Evolutionary conservation across 2,888 invertebrate species (phyloP).

Genomic region (Pyrrhia umbra): DNA sequence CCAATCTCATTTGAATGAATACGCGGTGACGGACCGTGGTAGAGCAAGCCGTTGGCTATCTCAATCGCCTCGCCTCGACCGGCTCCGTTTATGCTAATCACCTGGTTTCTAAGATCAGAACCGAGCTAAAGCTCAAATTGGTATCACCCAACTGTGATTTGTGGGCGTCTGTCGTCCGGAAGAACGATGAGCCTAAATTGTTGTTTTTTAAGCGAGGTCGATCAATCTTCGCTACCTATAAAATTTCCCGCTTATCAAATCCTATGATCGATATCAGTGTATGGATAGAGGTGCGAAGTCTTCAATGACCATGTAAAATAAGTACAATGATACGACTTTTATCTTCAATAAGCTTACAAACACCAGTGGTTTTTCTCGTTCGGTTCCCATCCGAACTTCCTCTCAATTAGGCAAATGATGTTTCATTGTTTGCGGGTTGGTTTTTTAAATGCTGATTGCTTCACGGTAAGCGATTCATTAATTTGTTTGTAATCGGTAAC

Average conservation of each 20-base stretch:
- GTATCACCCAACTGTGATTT: conserved; percentile 72
- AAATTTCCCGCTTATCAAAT: conserved; percentile 74
- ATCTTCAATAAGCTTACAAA: conserved; percentile 50
- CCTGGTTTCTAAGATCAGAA: conserved; percentile 73
- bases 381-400: conserved; percentile 59
- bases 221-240: conserved; percentile 73
- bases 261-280: conserved; percentile 64
- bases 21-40: conserved; percentile 57
- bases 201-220: conserved; percentile 72
- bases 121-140: conserved; percentile 66
- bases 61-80: conserved; percentile 72
- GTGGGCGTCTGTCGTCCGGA: conserved; percentile 76
- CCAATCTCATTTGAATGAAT: conserved; percentile 62
- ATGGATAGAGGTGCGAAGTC: conserved; percentile 74
- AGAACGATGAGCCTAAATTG: conserved; percentile 74
- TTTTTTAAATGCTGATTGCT: conserved; percentile 69
- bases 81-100: conserved; percentile 79
- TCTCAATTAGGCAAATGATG: conserved; percentile 70
- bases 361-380: conserved; percentile 55
- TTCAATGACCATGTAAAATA: conserved; percentile 68
- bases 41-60: conserved; percentile 70
- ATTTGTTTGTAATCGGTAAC: conserved; percentile 85
- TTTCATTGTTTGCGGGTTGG: conserved; percentile 67
- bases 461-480: conserved; percentile 75
- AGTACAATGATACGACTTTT: conserved; percentile 62